phyloP scores from a whole-genome alignment of 2,888 invertebrate species.

The Ischnus inquisitorius region DNA sequence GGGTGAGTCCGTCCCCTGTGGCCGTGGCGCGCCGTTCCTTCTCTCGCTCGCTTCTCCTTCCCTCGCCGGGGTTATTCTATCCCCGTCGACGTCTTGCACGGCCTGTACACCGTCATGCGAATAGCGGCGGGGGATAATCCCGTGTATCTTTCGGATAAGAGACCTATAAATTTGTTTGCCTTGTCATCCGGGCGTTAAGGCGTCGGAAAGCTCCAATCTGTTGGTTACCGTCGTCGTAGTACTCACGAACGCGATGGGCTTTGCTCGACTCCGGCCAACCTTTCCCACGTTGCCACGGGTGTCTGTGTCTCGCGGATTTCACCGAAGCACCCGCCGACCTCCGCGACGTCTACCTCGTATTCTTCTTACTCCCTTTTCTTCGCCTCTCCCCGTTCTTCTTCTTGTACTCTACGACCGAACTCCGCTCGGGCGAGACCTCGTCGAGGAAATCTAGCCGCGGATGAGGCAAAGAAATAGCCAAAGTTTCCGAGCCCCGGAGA shows the following conservation, averaged over 20 bases:
- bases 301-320: conserved; percentile 64
- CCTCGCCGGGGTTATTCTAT: conserved; percentile 26
- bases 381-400: neutral
- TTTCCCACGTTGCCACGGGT: neutral
- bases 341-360: conserved; percentile 42
- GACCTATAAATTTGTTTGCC: conserved; percentile 85
- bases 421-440: no score
- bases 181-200: conserved; percentile 82
- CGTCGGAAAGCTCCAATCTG: conserved; percentile 80
- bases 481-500: conserved; percentile 63
- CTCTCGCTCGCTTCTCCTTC: conserved; percentile 45
- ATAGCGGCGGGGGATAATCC: conserved; percentile 80
- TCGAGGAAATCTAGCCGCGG: neutral
- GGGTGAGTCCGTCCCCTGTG: conserved; percentile 67
- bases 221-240: conserved; percentile 77
- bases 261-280: conserved; percentile 56
- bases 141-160: conserved; percentile 84
- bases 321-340: conserved; percentile 62
- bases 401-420: neutral
- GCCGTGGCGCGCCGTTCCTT: conserved; percentile 46
- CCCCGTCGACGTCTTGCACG: conserved; percentile 21
- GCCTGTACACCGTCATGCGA: conserved; percentile 31
- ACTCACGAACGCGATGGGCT: conserved; percentile 69
- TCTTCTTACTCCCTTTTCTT: conserved; percentile 29
- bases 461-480: conserved; percentile 39